Conservation (phyloP, 2,888 invertebrate genomes). For the Autographa gamma region DNA sequence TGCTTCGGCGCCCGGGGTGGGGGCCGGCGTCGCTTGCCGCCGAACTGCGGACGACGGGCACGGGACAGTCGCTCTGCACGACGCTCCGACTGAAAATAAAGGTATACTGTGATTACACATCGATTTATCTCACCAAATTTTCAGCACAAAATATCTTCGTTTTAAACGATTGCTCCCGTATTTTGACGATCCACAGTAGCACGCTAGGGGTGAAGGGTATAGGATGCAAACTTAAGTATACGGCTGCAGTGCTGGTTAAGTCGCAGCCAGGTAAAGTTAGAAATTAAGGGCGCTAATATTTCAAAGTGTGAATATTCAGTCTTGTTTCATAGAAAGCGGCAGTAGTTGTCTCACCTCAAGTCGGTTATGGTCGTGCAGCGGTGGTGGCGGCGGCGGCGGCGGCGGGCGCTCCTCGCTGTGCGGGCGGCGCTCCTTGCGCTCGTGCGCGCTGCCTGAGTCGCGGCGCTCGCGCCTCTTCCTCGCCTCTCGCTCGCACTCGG, state of each 20-base stretch:
- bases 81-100: conserved; percentile 79
- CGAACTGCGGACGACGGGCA: conserved; percentile 82
- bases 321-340: not conserved
- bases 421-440: conserved; percentile 84
- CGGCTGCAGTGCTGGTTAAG: no score
- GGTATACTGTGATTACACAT: not conserved
- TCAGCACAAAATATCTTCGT: not conserved
- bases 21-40: conserved; percentile 79
- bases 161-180: no score
- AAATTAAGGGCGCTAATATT: no score
- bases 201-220: no score
- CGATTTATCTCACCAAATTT: not conserved
- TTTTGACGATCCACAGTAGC: no score
- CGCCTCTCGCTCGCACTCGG: conserved; percentile 89
- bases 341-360: conserved; percentile 73
- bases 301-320: no score
- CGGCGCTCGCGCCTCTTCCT: conserved; percentile 90
- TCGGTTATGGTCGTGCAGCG: conserved; percentile 83
- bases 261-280: no score
- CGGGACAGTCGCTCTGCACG: conserved; percentile 83
- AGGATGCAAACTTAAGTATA: no score
- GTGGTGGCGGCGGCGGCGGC: conserved; percentile 82
- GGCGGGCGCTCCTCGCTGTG: conserved; percentile 85
- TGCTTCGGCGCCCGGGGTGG: conserved; percentile 73
- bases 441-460: conserved; percentile 88